Evolutionary conservation across 2,797 vertebrate genomes (phyloP).

Genomic region (Rhinichthys osculus): DNA sequence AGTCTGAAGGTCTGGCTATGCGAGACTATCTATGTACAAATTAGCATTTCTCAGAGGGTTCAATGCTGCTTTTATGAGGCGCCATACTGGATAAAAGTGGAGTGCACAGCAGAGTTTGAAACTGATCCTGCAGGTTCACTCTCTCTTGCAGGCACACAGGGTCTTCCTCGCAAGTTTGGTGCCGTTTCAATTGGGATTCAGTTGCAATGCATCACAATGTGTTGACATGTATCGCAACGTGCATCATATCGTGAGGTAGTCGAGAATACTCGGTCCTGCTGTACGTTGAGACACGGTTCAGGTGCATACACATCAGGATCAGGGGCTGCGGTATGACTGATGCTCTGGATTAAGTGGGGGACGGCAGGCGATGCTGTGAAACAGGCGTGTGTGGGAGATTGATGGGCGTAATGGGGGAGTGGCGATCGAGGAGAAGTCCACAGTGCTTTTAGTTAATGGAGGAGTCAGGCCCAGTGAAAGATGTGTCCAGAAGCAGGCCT

Average conservation of each 20-base stretch:
- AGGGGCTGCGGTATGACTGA: conserved; percentile 28
- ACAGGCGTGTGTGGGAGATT: conserved; percentile 72
- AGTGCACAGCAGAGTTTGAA: neutral
- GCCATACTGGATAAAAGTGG: neutral
- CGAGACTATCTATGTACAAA: neutral
- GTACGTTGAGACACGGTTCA: neutral
- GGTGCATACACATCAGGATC: neutral
- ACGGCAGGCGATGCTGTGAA: conserved; percentile 69
- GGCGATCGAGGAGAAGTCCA: conserved; percentile 82
- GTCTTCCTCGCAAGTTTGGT: neutral
- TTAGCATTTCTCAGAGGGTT: neutral
- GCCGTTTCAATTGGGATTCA: neutral
- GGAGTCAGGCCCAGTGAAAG: conserved; percentile 79
- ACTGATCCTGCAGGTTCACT: neutral
- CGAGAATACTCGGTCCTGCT: neutral
- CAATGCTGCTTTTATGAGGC: neutral
- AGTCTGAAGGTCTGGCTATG: too few relatives aligned
- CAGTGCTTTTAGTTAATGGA: conserved; percentile 83
- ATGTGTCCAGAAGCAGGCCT: conserved; percentile 73
- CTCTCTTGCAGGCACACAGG: neutral
- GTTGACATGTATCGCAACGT: neutral
- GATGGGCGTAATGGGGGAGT: conserved; percentile 78
- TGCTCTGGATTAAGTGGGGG: conserved; percentile 19
- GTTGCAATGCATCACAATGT: neutral
- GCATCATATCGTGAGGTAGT: neutral